Evolutionary conservation across 2,797 vertebrate genomes (phyloP), one percentile per base, ranked within the genome.

Genomic region (Scyliorhinus canicula): DNA sequence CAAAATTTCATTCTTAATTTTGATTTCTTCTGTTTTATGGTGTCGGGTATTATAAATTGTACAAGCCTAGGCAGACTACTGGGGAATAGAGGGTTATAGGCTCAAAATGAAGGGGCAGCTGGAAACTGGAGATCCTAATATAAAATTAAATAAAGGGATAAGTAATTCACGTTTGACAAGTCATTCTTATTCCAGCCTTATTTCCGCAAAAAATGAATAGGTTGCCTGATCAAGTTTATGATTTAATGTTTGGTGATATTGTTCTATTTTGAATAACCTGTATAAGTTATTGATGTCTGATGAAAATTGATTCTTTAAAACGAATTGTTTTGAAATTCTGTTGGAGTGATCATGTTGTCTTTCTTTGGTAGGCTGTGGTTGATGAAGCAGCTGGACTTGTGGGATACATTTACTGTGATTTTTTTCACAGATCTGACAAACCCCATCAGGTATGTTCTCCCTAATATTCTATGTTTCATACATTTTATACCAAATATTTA

Each of bases 321-420:
- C 65, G 19, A 95, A 44, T 67, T 65, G 21, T 71, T 60, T 9
- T 82, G 16, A 95, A 63, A 60, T n/a, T 14, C 8, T 93, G 67
- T 88, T 35, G 21, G 77, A 14, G 50, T 69, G 65, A 77, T 95
- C 94, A 57, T 40, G n/a, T 47, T 74, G n/a, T 93, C 94, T 96
- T 71, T 95, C 95, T 85, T 95, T 95, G 95, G 95, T 95, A 99
- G 99, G 99, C 98, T 69, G 99, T 99, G 93, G 98, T 99, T 95
- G 99, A 99, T 67, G 99, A 99, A 96, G 97, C 97, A 0, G 99
- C 99, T 96, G 99, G 98, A 95, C 96, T 99, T 95, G 95, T 99
- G 95, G 99, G 99, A 95, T 98, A 99, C 96, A 99, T 99, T 96
- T 99, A 99, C 95, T 99, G 99, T 97, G 99, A 99, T 96, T 99